Base-by-base conservation (phyloP, 92 coral and sea anemone species). In the Hydrozoanthus gracilis region DNA sequence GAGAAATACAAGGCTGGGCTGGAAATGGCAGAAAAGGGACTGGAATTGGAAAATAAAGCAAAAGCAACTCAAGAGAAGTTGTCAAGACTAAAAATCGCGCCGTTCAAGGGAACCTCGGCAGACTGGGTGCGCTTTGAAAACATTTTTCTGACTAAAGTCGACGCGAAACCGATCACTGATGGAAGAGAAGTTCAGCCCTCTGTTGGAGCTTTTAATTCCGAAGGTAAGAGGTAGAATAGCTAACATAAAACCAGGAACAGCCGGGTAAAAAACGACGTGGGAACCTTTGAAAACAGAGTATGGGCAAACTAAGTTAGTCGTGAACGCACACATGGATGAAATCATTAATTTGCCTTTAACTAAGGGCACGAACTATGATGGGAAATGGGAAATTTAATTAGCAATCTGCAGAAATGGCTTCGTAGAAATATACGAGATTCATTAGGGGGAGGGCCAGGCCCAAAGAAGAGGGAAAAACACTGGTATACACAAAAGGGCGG, bases 191-290 rank as follows among this genome's bases (percentile, higher is more conserved):
- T 86, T 86, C n/a, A 73, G 90, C 44, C 80, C 72, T 58, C 60
- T 79, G 49, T 20, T 87, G 64, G 90, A 87, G 79, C 82, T 82
- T 11, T 87, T 86, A 62, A 61, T 18, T 54, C 78, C 76, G 27
- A 84, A 79, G 87, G 92, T 86, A 70, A 78, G 90, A 79, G 76
- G 65, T 78, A 86, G 84, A 70, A 8, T 89, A 49, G 66, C 89
- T 11, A 83, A 83, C 86, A 74, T 89, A 39, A 89, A 86, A 83
- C 92, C 95, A 11, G 78, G 92, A 18, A 60, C 89, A 3, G 82
- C 76, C 48, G 95, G 93, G 20, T 92, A 92, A 70, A 92, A 87
- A 76, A 92, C 88, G 20, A 88, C 92, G 27, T 92, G 89, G 91
- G 91, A 92, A 50, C 67, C 88, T 14, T 73, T 90, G 49, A 86